These are phyloP conservation scores for Zeugodacus cucurbitae DNA, from an alignment of 1,140 invertebrate genomes.

Conservation along the genomic window DNA sequence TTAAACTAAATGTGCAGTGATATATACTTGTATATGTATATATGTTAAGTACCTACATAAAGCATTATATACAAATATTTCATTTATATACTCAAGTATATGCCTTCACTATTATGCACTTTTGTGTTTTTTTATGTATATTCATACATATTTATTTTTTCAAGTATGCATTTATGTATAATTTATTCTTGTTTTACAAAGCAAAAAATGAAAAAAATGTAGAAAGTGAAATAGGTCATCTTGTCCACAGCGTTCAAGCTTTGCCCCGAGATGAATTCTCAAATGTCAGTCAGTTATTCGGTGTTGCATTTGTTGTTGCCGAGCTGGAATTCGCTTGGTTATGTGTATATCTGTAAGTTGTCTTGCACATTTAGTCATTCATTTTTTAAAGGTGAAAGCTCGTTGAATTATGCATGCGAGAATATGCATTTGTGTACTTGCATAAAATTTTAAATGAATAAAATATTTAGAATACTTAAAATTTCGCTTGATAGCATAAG, in stretches of 20 bases:
- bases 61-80: background rate
- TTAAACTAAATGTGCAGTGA: background rate
- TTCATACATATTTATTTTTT: background rate
- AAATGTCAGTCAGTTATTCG: background rate
- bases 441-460: too few species aligned
- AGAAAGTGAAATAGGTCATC: background rate
- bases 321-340: background rate
- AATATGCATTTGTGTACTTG: too few species aligned
- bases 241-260: background rate
- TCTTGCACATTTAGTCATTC: background rate
- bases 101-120: background rate
- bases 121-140: background rate
- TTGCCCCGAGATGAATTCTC: background rate
- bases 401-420: too few species aligned
- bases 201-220: background rate
- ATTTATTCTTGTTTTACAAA: background rate
- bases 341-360: too few species aligned
- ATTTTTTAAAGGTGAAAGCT: background rate
- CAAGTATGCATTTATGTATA: background rate
- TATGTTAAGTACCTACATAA: background rate
- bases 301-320: background rate
- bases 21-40: slow-evolving; percentile 7
- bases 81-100: background rate
- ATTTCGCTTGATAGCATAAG: too few species aligned
- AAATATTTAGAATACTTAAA: too few species aligned